Base-by-base conservation (phyloP, 2,113 vertebrate species). In the Xiphophorus hellerii region DNA sequence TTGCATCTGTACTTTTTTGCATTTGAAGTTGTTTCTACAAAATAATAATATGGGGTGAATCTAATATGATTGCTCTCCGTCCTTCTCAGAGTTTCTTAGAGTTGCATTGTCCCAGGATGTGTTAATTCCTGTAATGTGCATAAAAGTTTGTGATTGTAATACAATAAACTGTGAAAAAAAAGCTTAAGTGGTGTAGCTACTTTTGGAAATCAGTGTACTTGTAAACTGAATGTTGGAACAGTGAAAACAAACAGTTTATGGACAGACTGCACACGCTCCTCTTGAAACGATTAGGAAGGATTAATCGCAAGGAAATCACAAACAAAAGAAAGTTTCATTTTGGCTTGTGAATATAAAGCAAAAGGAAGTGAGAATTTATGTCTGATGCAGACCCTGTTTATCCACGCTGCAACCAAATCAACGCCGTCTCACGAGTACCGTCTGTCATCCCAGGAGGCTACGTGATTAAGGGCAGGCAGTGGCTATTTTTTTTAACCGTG, bases 401-500 rank as follows among this genome's bases (percentile, higher is more conserved):
- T 83, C 42, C 48, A 20, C 35, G 20, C 48, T 71, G 84, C 90
- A 81, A 66, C 29, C 85, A 84, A 77, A 54, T 79, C 81, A 58
- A n/a, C 82, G 78, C 86, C 70, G 13, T 75, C 62, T 73, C 74
- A 44, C 68, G 42, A 80, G 62, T 64, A 70, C 48, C 37, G 11
- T 71, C 25, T 78, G 35, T 61, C 54, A 73, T 83, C 68, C 51
- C 39, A 65, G 15, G 6, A 28, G 71, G 62, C 88, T 91, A 88
- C 77, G 87, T 93, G 93, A 89, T 77, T 71, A 86, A 85, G 17
- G 29, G 81, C 87, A 93, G 62, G 78, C 80, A 82, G 61, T 71
- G 62, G 54, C 74, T 31, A n/a, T 4, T 77, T 72, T 80, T 70
- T 80, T 71, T 72, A 33, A 67, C 82, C 82, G 73, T 87, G 76